Base-by-base conservation (phyloP, 2,888 invertebrate genomes). In the Hypena proboscidalis region DNA sequence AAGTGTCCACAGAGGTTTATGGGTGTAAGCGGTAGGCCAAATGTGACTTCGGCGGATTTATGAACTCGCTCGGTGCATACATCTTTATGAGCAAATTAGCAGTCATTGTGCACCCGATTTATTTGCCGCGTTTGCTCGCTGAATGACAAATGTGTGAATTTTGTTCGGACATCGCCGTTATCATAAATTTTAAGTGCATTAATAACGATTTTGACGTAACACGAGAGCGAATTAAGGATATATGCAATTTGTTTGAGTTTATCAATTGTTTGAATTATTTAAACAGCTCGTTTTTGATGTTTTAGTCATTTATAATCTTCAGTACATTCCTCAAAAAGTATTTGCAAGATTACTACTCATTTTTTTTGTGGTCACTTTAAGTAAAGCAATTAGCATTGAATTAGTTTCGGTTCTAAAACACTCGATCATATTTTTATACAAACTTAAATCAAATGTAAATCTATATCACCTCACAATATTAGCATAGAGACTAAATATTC, bases 61-160 rank as follows among this genome's bases (percentile, higher is more conserved):
- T 90, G 87, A 74, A 84, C 83, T 74, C 65, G 65, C 66, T 54
- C 72, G 76, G 76, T 87, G 85, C 90, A 90, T 90, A 85, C 83
- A 82, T 90, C 90, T 90, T 89, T 84, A 84, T 75, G 82, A 84
- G 86, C 88, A 89, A 90, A 90, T 90, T 90, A 90, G 85, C 86
- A 88, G 83, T 88, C 90, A 90, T 88, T 89, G 87, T 87, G 81
- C 77, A 78, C 78, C 72, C 78, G 83, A 86, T 87, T 90, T 89
- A 87, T 86, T 83, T 74, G 77, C 75, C 72, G 71, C 72, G 62
- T 76, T 74, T 73, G 71, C 74, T 68, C 67, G 55, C 60, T 52
- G 74, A 77, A 77, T 88, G 88, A 89, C 75, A 72, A 77, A 88
- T 89, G 88, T 88, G 86, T 56, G 85, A 86, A 84, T 80, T 83